phyloP scores from a whole-genome alignment of 2,888 invertebrate species.

The Lycocerus yunnanus region DNA sequence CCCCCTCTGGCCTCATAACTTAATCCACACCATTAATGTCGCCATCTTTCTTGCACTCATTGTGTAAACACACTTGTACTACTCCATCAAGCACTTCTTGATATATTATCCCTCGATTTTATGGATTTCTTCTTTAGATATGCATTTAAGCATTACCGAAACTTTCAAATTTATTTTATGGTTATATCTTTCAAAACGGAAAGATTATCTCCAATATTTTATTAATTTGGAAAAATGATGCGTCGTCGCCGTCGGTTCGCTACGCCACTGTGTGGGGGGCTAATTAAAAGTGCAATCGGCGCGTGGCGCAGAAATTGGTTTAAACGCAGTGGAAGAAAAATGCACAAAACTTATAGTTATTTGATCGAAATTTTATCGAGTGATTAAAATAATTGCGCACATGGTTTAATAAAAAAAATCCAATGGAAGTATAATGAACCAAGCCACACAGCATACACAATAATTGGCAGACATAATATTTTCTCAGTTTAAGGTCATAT shows the following conservation, averaged over 20 bases:
- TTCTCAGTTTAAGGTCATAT: conserved; percentile 10
- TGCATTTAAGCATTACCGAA: neutral
- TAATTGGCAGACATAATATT: conserved; percentile 21
- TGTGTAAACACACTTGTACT: neutral
- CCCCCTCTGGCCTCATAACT: conserved; percentile 47
- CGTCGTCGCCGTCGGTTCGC: too few species aligned
- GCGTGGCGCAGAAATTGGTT: neutral
- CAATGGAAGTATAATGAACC: neutral
- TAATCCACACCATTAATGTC: conserved; percentile 45
- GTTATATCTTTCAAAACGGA: neutral
- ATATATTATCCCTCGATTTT: conserved; percentile 4
- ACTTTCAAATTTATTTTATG: neutral
- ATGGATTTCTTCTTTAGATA: conserved; percentile 2
- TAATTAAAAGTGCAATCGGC: neutral
- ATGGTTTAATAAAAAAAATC: neutral
- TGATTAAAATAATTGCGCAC: neutral
- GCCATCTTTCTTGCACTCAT: conserved; percentile 12
- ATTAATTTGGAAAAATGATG: too few species aligned
- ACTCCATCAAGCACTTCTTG: neutral
- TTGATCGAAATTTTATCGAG: neutral
- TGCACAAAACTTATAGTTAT: neutral
- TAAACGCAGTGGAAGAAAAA: neutral
- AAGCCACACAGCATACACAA: conserved; percentile 6
- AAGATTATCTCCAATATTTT: neutral
- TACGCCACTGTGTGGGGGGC: neutral